Conservation (phyloP, 2,113 vertebrate genomes). For the Callaeas wilsoni region DNA sequence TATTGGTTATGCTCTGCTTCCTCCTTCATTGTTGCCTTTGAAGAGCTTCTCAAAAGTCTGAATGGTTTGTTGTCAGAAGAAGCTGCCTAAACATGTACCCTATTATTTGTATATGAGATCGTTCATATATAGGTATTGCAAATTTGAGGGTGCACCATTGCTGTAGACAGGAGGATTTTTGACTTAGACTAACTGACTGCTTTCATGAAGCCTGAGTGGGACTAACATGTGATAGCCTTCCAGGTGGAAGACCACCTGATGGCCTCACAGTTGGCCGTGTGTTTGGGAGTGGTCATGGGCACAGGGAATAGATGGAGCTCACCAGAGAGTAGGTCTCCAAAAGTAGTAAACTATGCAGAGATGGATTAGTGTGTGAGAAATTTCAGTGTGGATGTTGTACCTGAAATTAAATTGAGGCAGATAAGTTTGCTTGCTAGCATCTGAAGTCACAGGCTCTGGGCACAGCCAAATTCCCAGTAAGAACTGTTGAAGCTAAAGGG, state of each 20-base stretch:
- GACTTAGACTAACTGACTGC: background rate
- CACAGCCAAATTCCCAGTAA: background rate
- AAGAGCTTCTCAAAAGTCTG: background rate
- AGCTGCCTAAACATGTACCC: background rate
- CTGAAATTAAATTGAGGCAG: background rate
- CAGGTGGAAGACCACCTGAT: background rate
- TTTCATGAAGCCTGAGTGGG: background rate
- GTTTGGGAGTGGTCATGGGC: background rate
- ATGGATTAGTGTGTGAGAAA: background rate
- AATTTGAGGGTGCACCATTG: background rate
- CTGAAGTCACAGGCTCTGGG: background rate
- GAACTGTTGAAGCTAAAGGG: background rate
- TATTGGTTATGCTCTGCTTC: background rate
- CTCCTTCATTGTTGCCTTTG: background rate
- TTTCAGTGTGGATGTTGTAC: rapidly evolving
- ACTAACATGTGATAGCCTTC: background rate
- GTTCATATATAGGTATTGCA: background rate
- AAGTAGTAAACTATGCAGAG: background rate
- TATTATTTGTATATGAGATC: background rate
- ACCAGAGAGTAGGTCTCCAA: background rate
- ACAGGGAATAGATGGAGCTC: background rate
- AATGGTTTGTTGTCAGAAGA: background rate
- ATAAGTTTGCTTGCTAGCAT: background rate
- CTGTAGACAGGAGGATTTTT: background rate
- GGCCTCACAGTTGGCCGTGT: background rate